Evolutionary conservation across 2,113 vertebrate genomes (phyloP).

Genomic region (Penelope pileata): DNA sequence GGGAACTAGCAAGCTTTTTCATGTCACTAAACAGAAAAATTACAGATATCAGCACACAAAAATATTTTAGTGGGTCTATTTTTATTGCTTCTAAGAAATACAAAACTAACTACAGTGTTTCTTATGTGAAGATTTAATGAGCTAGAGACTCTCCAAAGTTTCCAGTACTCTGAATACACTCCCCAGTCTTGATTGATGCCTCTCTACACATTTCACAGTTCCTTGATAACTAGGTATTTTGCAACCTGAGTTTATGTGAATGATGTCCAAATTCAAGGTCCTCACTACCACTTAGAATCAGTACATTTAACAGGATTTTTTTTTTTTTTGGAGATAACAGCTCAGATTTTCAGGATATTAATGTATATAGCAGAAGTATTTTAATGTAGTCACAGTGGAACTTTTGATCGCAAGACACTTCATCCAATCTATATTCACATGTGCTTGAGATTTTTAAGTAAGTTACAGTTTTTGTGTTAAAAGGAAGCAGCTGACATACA

Average conservation of each 20-base stretch:
- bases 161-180: background rate
- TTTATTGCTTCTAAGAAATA: background rate
- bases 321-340: background rate
- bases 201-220: background rate
- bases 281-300: background rate
- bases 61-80: background rate
- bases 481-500: background rate
- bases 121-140: background rate
- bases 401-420: background rate
- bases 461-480: background rate
- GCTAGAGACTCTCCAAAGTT: background rate
- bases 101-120: background rate
- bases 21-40: background rate
- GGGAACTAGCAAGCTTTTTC: background rate
- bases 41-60: background rate
- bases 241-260: background rate
- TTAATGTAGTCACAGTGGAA: background rate
- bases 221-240: background rate
- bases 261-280: background rate
- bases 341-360: background rate
- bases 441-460: background rate
- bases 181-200: background rate
- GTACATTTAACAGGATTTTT: background rate
- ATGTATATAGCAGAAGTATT: background rate
- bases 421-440: background rate